Percentiles rank a stretch among this genome's conserved stretches.
Evolutionary conservation across 2,113 vertebrate species (phyloP).

Genomic region (Hemiprocne comata): DNA sequence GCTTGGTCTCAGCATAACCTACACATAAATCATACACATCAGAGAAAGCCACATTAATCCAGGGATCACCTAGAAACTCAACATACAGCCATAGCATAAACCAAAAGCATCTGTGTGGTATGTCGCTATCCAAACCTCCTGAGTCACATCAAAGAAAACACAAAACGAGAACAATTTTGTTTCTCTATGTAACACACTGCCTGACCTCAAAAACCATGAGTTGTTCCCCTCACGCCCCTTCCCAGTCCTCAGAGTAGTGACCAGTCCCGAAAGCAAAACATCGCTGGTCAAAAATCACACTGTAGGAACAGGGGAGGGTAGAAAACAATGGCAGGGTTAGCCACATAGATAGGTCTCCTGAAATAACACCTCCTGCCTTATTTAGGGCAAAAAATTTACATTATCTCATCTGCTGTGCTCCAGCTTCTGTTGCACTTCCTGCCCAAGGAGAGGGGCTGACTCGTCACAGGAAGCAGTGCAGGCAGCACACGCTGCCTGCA

Average conservation of each 20-base stretch:
- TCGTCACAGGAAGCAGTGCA: neutral
- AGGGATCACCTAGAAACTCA: neutral
- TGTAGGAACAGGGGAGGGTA: neutral
- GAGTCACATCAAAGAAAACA: neutral
- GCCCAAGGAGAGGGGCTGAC: accelerated
- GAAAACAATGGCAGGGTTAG: neutral
- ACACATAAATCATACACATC: neutral
- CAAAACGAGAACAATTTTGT: neutral
- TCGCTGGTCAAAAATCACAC: neutral
- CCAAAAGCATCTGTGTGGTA: neutral
- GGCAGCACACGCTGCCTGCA: neutral
- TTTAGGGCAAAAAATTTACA: neutral
- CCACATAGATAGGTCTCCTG: neutral
- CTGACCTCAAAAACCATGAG: neutral
- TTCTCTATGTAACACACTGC: neutral
- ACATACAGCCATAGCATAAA: accelerated
- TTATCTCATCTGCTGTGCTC: neutral
- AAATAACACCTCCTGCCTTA: constrained; percentile 1
- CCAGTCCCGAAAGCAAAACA: neutral
- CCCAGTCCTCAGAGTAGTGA: neutral
- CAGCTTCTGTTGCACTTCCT: neutral
- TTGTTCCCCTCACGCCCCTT: accelerated
- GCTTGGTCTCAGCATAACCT: neutral
- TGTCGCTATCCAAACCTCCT: neutral
- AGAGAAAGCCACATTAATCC: neutral